Evolutionary conservation across 1,140 invertebrate genomes (phyloP), one percentile per base, ranked within the genome.

Genomic region (Drosophila ohnishii): DNA sequence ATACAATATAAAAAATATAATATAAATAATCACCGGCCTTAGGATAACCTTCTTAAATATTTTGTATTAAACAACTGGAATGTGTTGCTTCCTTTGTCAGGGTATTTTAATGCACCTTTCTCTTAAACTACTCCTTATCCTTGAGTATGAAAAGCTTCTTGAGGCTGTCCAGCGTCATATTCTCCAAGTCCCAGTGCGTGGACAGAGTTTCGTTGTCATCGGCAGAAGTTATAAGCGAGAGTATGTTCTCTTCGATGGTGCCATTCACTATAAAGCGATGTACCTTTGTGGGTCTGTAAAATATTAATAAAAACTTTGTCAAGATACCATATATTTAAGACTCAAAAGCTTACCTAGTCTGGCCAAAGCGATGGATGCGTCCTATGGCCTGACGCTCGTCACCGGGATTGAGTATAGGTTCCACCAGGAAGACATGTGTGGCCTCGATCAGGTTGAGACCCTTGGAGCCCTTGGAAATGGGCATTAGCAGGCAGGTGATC

Each of bases 371-470:
- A 92, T 97, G 95, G 10, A 97, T 93, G 72, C 96, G 92, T 0
- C 96, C 96, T 59, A 97, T 95, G 5, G 96, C 96, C 92, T 97
- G 96, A 5, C 95, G 83, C 80, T 96, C 96, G 74, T 95, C 94
- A 3, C 94, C 95, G 11, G 94, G 93, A 91, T 96, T 96, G 0
- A 97, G 91, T 35, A 96, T 93, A 0, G 96, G 96, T 79, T 97
- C 96, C 7, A 96, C 94, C 5, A 97, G 92, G 28, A 97, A 92
- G 0, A 97, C 94, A 92, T 97, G 96, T 11, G 94, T 95, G 2
- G 96, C 96, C 92, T 97, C 96, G 30, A 94, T 95, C 32, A 97
- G 90, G 92, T 97, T 97, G 2, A 97, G 88, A 0, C 96, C 96
- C 91, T 97, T 97, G 0, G 95, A 92, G 13, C 96, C 96, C 53